phyloP scores from a whole-genome alignment of 2,797 vertebrate species.

The Cichlasoma orientale region DNA sequence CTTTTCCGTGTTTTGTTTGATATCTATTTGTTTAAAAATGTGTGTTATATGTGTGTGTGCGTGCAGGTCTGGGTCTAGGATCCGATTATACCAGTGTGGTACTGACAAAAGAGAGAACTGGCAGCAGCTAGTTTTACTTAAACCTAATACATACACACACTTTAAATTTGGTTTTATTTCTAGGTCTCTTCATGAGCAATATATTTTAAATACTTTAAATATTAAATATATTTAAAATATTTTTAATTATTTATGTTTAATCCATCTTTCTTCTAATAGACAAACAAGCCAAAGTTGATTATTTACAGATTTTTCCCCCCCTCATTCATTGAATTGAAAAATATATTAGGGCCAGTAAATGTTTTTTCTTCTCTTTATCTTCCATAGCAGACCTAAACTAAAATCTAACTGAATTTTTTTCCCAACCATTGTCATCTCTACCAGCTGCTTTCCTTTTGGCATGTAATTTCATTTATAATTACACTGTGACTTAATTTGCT shows the following conservation, averaged over 20 bases:
- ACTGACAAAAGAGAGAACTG: conserved; percentile 30
- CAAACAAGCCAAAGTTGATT: background rate
- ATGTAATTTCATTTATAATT: background rate
- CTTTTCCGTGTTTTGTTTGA: conserved; percentile 3
- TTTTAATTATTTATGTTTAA: background rate
- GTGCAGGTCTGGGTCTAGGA: conserved; percentile 12
- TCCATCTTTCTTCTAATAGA: background rate
- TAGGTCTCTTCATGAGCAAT: background rate
- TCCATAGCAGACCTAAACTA: background rate
- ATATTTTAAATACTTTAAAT: background rate
- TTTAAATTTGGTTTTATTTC: conserved; percentile 10
- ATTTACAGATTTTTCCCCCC: too few species aligned
- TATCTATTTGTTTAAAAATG: conserved; percentile 1
- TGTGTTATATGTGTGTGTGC: background rate
- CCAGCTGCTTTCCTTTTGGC: conserved; percentile 10
- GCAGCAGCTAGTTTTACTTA: conserved; percentile 36
- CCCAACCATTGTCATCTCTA: background rate
- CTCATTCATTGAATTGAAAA: background rate
- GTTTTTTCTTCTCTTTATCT: background rate
- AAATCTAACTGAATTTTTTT: background rate
- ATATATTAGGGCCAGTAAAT: background rate
- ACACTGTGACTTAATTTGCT: conserved; percentile 26
- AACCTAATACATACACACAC: conserved; percentile 9
- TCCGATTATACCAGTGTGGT: conserved; percentile 36
- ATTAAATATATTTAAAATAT: background rate